Percentiles rank a stretch among this genome's conserved stretches.
phyloP scores from a whole-genome alignment of 2,888 invertebrate species.

The Homarus gammarus region DNA sequence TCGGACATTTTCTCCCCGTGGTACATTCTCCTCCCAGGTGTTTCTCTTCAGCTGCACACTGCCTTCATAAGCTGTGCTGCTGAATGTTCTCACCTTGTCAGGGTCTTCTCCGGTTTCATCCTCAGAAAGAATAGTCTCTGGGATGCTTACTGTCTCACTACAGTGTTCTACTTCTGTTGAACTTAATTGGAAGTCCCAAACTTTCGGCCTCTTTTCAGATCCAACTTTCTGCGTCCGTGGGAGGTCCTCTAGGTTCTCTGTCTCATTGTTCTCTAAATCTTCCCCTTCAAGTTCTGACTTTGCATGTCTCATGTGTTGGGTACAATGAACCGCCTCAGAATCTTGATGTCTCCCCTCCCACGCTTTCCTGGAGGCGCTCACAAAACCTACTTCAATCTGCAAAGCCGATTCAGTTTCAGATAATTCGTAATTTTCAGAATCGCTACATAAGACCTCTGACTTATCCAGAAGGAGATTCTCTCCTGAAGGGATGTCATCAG shows the following conservation, averaged over 20 bases:
- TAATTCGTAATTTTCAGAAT: conserved; percentile 31
- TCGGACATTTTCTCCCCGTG: neutral
- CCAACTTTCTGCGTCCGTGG: neutral
- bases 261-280: neutral
- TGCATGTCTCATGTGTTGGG: neutral
- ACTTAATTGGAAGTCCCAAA: neutral
- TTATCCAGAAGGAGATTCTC: neutral
- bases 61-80: neutral
- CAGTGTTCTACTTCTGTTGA: neutral
- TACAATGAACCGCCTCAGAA: no score
- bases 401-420: conserved; percentile 35
- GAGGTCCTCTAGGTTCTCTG: neutral
- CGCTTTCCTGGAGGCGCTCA: neutral
- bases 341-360: conserved; percentile 7
- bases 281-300: neutral
- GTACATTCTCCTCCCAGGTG: neutral
- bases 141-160: neutral
- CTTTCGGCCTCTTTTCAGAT: neutral
- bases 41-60: neutral
- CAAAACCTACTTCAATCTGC: neutral
- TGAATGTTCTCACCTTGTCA: neutral
- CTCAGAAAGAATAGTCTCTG: conserved; percentile 4
- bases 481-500: neutral
- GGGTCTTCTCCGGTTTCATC: neutral
- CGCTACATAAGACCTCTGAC: neutral